Evolutionary conservation across 1,140 invertebrate genomes (phyloP), one percentile per base, ranked within the genome.

Genomic region (Mycetomoellerius zeteki): DNA sequence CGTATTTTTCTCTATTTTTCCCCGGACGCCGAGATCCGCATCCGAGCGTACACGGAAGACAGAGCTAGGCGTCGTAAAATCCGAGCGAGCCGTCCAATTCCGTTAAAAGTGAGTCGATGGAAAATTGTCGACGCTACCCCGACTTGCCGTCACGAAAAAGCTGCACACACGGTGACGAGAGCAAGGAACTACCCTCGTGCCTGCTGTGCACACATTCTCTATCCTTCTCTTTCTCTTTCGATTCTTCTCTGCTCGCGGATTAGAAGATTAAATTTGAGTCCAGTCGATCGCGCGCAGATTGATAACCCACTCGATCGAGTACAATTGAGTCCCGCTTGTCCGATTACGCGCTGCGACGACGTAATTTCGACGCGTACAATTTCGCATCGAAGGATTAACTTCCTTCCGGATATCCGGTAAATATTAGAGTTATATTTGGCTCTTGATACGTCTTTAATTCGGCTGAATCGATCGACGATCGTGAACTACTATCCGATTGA

Each of bases 91-190:
- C 52, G 67, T 88, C 65, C 81, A 88, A 89, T 89, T 88, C 69
- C 67, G 73, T 89, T 89, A 88, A 89, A 88, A 89, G 73, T 85
- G 24, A 78, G 73, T 47, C 21, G 64, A 86, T 71, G 85, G 76
- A 86, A 81, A 80, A 69, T 86, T 62, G 58, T 85, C 73, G 71
- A 78, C 73, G 58, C 71, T 65, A 60, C 56, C 1, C 30, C 77
- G 60, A 85, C 71, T 69, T 65, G 58, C 21, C 82, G 6, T 52
- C 60, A 76, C 21, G 50, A 43, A 30, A 78, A 78, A 76, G 82
- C 47, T 78, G 73, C 71, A 30, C 71, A 30, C 27, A 64, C 64
- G 71, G 82, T 72, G 77, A 84, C 65, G 37, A 24, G 60, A 75
- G 50, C 67, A 73, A 73, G 52, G 37, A 54, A 47, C 37, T 33